A percentile compares a stretch with the other conserved stretches of the same genome.
Conservation (phyloP, 2,113 vertebrate genomes). For the Sphyrna mokarran region DNA sequence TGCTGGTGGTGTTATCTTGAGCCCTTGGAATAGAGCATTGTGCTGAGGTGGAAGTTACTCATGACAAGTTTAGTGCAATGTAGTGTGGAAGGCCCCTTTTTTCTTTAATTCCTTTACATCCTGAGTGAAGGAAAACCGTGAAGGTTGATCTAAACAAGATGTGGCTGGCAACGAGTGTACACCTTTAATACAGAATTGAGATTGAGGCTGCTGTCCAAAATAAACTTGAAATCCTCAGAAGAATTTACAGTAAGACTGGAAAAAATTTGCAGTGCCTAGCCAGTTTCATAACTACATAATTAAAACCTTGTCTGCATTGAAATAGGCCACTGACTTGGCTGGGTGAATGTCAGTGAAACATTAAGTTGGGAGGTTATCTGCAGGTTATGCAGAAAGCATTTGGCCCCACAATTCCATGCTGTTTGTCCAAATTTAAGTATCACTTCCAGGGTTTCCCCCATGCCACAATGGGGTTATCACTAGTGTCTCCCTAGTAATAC, state of each 20-base stretch:
- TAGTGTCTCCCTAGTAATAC: not conserved
- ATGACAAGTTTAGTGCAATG: not conserved
- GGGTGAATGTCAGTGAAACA: not conserved
- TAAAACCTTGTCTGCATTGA: not conserved
- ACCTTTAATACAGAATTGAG: not conserved
- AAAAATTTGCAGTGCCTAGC: not conserved
- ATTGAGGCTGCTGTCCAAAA: not conserved
- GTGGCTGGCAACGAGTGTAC: not conserved
- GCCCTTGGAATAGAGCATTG: not conserved
- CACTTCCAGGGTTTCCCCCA: not conserved
- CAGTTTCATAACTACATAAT: not conserved
- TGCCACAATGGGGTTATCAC: not conserved
- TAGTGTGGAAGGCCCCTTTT: not conserved
- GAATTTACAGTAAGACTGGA: slow-evolving; percentile 9
- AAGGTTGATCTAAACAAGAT: not conserved
- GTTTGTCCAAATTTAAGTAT: not conserved
- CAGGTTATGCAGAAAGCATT: not conserved
- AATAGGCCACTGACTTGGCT: not conserved
- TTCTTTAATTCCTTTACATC: not conserved
- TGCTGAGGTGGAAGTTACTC: not conserved
- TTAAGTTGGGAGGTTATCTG: not conserved
- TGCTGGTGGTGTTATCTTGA: not conserved
- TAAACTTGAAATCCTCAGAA: not conserved
- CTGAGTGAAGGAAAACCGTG: not conserved
- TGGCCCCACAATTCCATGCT: not conserved